Conservation (phyloP, 2,113 vertebrate genomes). For the Peromyscus leucopus region DNA sequence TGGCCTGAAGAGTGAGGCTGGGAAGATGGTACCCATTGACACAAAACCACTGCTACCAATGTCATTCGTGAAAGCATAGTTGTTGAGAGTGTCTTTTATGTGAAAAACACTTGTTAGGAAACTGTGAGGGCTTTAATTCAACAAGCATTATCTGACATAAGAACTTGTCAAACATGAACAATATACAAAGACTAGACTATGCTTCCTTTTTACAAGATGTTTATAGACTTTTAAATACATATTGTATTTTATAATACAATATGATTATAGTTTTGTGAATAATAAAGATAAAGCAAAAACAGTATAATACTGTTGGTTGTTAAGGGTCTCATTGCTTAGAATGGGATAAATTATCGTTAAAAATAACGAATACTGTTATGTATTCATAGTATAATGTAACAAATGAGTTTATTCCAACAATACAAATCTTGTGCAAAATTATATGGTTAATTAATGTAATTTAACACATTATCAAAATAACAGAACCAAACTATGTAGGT, state of each 20-base stretch:
- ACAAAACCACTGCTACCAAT: not conserved
- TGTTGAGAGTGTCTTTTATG: not conserved
- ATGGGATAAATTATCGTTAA: not conserved
- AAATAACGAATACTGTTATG: not conserved
- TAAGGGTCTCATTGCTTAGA: conserved; percentile 2
- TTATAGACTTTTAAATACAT: not conserved
- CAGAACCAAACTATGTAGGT: not conserved
- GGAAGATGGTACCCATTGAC: not conserved
- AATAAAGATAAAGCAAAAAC: conserved; percentile 31
- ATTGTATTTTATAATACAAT: not conserved
- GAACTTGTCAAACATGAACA: not conserved
- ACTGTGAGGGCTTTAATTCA: not conserved
- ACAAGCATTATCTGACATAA: not conserved
- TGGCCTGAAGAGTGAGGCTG: not conserved
- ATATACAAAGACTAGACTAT: not conserved
- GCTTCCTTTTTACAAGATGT: not conserved
- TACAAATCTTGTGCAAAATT: not conserved
- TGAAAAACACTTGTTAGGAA: not conserved
- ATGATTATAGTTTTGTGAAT: not conserved
- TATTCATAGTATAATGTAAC: not conserved
- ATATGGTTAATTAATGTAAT: not conserved
- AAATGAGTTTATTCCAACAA: conserved; percentile 40
- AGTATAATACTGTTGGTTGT: not conserved
- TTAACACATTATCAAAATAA: conserved; percentile 12
- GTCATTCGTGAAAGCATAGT: not conserved